These are phyloP conservation scores for Anguilla megastoma DNA, from an alignment of 2,797 vertebrate genomes.

Conservation along the genomic window DNA sequence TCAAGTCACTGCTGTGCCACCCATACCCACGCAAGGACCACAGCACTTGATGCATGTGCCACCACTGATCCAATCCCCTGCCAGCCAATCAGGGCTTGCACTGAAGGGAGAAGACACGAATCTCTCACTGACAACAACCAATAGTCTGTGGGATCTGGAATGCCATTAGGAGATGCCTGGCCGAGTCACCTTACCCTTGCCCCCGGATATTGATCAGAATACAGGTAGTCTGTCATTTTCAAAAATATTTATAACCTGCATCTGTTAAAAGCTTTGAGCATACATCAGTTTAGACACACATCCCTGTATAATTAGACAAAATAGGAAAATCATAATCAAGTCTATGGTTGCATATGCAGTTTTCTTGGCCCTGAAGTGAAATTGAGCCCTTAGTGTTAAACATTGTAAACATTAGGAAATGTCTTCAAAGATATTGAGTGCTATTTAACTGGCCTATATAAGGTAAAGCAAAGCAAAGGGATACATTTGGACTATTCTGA, in stretches of 20 bases:
- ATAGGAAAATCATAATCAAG: background rate
- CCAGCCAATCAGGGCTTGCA: background rate
- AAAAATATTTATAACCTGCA: background rate
- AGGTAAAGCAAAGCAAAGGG: conserved; percentile 8
- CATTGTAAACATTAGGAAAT: conserved; percentile 24
- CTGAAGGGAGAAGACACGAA: background rate
- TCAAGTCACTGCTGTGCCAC: background rate
- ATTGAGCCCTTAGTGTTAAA: conserved; percentile 32
- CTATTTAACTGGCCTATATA: conserved; percentile 4
- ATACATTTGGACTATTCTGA: background rate
- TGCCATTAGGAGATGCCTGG: background rate
- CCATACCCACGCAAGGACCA: background rate
- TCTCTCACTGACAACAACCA: background rate
- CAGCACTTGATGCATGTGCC: background rate
- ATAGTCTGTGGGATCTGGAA: background rate
- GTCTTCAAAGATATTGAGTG: conserved; percentile 22
- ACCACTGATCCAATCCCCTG: background rate
- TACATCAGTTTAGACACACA: background rate
- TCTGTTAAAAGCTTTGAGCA: background rate
- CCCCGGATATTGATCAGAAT: background rate
- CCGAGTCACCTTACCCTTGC: background rate
- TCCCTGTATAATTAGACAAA: background rate
- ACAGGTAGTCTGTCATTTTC: background rate
- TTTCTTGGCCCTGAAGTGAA: background rate
- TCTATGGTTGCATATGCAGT: conserved; percentile 22